phyloP scores from a whole-genome alignment of 2,113 vertebrate genomes.

The Charadrius vociferus region DNA sequence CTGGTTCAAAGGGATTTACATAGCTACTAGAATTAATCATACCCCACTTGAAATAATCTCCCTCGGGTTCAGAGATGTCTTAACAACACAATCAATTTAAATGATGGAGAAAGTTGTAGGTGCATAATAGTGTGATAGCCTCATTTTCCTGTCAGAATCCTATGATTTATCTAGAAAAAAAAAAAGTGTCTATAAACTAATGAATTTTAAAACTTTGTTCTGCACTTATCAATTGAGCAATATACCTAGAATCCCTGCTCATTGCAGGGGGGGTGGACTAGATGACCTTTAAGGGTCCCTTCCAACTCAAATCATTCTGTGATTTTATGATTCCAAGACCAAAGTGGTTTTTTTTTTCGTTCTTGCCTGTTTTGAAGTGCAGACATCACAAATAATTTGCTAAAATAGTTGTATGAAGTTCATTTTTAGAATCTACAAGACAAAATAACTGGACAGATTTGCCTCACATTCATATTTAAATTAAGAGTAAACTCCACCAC shows the following conservation, averaged over 20 bases:
- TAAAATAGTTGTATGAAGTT: not conserved
- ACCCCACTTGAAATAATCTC: not conserved
- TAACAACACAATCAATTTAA: not conserved
- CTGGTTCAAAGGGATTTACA: not conserved
- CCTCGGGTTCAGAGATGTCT: not conserved
- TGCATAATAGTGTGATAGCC: not conserved
- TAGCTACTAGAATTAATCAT: not conserved
- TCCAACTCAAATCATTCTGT: not conserved
- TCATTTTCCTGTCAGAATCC: conserved; percentile 10
- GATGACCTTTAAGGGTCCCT: not conserved
- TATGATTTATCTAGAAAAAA: not conserved
- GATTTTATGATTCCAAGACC: not conserved
- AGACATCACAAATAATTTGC: not conserved
- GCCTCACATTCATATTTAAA: not conserved
- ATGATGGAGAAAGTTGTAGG: not conserved
- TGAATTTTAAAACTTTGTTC: not conserved
- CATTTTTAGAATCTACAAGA: not conserved
- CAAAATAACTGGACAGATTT: not conserved
- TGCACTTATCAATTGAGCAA: not conserved
- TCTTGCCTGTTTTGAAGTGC: not conserved
- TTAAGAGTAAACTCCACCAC: not conserved
- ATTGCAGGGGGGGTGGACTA: not conserved
- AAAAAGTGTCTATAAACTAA: not conserved
- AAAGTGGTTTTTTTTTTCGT: not conserved
- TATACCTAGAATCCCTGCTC: not conserved